These are phyloP conservation scores for Allygus modestus DNA, from an alignment of 2,888 invertebrate genomes.

Conservation along the genomic window DNA sequence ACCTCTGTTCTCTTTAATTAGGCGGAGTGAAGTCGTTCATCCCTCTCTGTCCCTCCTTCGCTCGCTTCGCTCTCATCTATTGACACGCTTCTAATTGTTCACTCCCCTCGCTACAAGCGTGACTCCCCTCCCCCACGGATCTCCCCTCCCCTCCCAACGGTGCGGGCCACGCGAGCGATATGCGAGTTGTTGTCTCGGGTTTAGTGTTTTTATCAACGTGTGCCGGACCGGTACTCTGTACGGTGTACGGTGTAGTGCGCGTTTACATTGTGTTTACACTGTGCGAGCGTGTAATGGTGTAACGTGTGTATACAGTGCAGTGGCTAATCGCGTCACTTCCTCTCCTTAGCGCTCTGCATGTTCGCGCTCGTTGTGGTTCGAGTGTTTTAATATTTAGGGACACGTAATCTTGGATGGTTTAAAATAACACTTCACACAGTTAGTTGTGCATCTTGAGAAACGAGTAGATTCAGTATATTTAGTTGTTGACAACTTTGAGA, in stretches of 20 bases:
- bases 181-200: neutral
- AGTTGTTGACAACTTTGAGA: no score
- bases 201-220: slow-evolving; percentile 36
- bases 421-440: no score
- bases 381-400: no score
- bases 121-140: neutral
- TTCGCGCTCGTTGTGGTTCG: neutral
- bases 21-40: slow-evolving; percentile 25
- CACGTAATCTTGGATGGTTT: no score
- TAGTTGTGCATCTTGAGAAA: no score
- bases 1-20: slow-evolving; percentile 30
- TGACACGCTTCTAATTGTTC: slow-evolving; percentile 38
- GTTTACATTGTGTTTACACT: neutral
- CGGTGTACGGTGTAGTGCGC: neutral
- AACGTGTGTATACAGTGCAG: neutral
- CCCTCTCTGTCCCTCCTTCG: neutral
- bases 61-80: slow-evolving; percentile 21
- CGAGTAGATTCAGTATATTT: no score
- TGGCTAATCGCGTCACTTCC: neutral
- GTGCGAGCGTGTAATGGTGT: neutral
- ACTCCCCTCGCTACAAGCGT: slow-evolving; percentile 28
- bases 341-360: neutral
- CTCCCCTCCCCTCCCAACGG: slow-evolving; percentile 19
- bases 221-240: neutral
- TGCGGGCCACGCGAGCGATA: slow-evolving; percentile 22